Base-by-base conservation (phyloP, 2,113 vertebrate genomes). In the Chloropsis cyanopogon region DNA sequence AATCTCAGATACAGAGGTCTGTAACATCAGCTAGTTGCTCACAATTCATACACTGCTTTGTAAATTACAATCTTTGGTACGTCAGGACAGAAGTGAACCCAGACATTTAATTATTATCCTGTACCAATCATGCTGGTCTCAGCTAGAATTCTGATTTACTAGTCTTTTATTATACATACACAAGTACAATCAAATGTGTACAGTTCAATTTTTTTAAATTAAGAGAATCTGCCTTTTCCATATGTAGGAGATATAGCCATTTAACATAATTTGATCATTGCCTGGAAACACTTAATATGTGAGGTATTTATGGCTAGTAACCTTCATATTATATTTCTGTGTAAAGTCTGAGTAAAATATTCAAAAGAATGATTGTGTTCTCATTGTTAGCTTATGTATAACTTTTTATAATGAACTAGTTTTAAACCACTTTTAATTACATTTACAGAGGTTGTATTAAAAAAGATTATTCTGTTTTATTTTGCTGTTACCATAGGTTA, bases 401-500 rank as follows among this genome's bases (percentile, higher is more conserved):
- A 90, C 23, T 90, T 79, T 54, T 88, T 70, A 87, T 75, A 77
- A 91, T 60, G 22, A 63, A 31, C 44, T 91, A 88, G 35, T 85
- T 96, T 95, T 93, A 95, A 95, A 39, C 59, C 50, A 53, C 19
- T 92, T 72, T 78, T 95, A 96, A 93, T 95, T 93, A 93, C 64
- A 83, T 77, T 83, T 94, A 92, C 33, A 82, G 37, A 81, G 37
- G 25, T 71, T 3, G 3, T 70, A 91, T 41, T 59, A 63, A 63
- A 93, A 93, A 81, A 81, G 8, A 77, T 81, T 54, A 91, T 49
- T 90, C 52, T 84, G n/a, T 44, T 92, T 91, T 70, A 79, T 81
- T 83, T 73, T 70, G 39, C 56, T 90, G 24, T 93, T 93, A n/a
- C 49, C 47, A n/a, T 31, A 81, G 13, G 33, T 88, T 71, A 70